phyloP scores from a whole-genome alignment of 2,113 vertebrate genomes.

The Aegotheles bennettii region DNA sequence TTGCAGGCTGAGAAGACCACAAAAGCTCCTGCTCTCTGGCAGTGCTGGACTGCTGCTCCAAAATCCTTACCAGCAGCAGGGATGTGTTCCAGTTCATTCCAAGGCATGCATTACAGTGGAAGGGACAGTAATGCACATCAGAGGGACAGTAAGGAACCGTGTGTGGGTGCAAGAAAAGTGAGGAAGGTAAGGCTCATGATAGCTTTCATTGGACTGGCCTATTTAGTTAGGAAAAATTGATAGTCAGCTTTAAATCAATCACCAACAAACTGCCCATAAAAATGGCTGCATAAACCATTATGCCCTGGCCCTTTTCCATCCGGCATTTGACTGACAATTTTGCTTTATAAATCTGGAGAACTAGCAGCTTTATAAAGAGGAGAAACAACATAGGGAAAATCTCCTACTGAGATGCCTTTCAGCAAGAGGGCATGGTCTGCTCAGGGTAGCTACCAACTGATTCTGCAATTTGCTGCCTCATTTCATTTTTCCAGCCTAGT shows the following conservation, averaged over 20 bases:
- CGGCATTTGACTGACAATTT: background rate
- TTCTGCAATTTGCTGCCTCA: background rate
- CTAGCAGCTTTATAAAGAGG: background rate
- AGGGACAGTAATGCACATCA: background rate
- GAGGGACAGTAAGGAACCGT: rapidly evolving
- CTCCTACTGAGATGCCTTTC: background rate
- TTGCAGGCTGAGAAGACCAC: background rate
- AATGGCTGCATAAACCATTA: background rate
- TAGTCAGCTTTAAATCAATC: background rate
- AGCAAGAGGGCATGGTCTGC: background rate
- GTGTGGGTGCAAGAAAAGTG: background rate
- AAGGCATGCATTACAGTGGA: background rate
- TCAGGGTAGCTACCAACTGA: background rate
- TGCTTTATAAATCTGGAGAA: background rate
- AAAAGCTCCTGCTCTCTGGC: background rate
- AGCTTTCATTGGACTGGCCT: background rate
- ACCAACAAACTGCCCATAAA: background rate
- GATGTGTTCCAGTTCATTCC: background rate
- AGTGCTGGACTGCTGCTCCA: background rate
- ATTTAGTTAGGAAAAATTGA: background rate
- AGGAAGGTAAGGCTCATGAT: background rate
- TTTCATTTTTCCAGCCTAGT: background rate
- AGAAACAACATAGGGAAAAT: background rate
- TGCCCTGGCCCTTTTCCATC: background rate
- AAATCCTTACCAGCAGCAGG: background rate